Evolutionary conservation across 2,797 vertebrate genomes (phyloP).

Genomic region (Acanthiza pusilla): DNA sequence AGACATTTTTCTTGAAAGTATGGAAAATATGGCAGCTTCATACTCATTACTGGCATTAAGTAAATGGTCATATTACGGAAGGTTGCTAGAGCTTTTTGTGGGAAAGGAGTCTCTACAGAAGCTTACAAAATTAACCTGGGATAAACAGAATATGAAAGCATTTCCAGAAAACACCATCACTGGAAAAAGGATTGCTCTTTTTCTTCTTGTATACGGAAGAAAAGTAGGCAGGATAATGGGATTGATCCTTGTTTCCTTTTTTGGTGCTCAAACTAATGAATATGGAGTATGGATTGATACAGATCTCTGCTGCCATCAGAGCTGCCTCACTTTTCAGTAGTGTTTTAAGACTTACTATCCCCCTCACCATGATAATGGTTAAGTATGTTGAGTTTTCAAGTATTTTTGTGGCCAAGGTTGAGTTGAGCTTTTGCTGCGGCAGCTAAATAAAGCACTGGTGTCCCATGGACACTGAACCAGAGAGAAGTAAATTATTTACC

Average conservation of each 20-base stretch:
- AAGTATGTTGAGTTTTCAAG: neutral
- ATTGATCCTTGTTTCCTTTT: constrained; percentile 44
- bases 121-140: neutral
- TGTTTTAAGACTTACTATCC: constrained; percentile 48
- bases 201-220: neutral
- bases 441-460: neutral
- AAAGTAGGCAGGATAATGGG: constrained; percentile 11
- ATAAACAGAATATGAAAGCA: neutral
- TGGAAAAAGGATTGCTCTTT: neutral
- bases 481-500: neutral
- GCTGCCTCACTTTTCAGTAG: constrained; percentile 46
- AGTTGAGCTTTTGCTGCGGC: neutral
- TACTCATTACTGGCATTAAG: neutral
- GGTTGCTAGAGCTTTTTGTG: neutral
- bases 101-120: neutral
- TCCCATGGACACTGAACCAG: neutral
- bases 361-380: constrained; percentile 55
- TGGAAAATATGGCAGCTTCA: neutral
- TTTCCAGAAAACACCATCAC: neutral
- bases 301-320: constrained; percentile 46
- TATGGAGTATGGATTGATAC: constrained; percentile 38
- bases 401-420: neutral
- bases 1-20: neutral
- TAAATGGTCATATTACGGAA: neutral
- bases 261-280: constrained; percentile 8